Percentiles rank a stretch among this genome's conserved stretches.
Conservation (phyloP, 92 coral and sea anemone species). For the Epizoanthus fatuus region DNA sequence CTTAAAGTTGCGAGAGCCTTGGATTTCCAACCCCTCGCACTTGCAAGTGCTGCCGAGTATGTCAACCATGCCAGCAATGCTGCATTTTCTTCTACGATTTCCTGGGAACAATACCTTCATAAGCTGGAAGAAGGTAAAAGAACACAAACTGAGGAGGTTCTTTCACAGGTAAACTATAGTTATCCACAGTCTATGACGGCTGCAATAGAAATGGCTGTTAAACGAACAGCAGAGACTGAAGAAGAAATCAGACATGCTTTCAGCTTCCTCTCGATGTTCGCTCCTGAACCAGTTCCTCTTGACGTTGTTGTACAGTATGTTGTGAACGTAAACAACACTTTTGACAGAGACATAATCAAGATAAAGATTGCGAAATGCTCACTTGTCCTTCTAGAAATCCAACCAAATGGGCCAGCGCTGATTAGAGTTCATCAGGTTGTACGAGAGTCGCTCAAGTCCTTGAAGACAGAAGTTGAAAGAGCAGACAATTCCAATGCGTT, state of each 20-base stretch:
- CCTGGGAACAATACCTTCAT: conserved; percentile 5
- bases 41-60: conserved; percentile 58
- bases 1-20: conserved; percentile 37
- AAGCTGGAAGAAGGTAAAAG: conserved; percentile 13
- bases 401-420: background rate
- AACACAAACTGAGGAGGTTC: conserved; percentile 16
- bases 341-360: background rate
- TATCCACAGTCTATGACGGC: conserved; percentile 54
- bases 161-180: conserved; percentile 19
- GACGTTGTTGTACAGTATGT: background rate
- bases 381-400: background rate
- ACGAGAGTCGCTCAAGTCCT: background rate
- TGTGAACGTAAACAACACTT: background rate
- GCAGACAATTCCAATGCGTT: background rate
- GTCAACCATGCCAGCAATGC: conserved; percentile 28
- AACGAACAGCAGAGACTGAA: conserved; percentile 7
- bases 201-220: conserved; percentile 43
- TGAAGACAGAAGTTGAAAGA: background rate
- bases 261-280: background rate
- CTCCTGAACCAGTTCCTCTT: conserved; percentile 1
- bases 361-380: background rate
- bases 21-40: conserved; percentile 65
- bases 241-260: background rate
- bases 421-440: conserved; percentile 11
- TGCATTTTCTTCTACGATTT: background rate